A percentile compares a stretch with the other conserved stretches of the same genome.
These are phyloP conservation scores for Ochotona curzoniae DNA, from an alignment of 2,113 vertebrate species.

Conservation along the genomic window DNA sequence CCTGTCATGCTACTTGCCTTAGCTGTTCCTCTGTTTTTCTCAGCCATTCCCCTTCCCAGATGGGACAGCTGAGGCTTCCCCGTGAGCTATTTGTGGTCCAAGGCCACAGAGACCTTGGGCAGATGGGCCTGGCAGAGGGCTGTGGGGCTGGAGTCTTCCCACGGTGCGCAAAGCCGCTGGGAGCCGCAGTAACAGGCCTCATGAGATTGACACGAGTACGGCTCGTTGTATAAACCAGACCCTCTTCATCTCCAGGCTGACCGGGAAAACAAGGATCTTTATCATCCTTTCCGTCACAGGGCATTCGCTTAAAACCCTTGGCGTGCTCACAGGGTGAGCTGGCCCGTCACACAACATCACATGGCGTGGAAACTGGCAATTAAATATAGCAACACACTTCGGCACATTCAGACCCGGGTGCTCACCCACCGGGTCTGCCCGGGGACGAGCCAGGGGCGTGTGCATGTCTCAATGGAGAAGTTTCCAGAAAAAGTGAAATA, in stretches of 20 bases:
- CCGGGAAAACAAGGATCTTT: conserved; percentile 82
- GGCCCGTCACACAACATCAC: conserved; percentile 83
- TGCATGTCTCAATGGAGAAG: conserved; percentile 65
- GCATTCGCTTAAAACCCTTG: conserved; percentile 86
- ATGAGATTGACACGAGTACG: conserved; percentile 65
- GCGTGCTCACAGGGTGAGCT: conserved; percentile 84
- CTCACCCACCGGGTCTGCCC: conserved; percentile 59
- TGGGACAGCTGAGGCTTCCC: conserved; percentile 27
- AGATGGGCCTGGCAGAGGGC: background rate
- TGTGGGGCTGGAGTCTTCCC: conserved; percentile 3
- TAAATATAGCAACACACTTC: conserved; percentile 85
- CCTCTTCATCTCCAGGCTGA: conserved; percentile 69
- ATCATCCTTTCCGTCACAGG: conserved; percentile 86
- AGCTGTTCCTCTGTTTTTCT: background rate
- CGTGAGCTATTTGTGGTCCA: conserved; percentile 35
- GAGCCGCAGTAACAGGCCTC: conserved; percentile 75
- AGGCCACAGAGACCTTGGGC: conserved; percentile 66
- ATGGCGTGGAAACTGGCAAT: conserved; percentile 84
- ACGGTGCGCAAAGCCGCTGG: conserved; percentile 1
- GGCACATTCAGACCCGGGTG: conserved; percentile 65
- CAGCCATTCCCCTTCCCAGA: background rate
- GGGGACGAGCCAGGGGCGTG: conserved; percentile 52
- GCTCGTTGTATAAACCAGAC: conserved; percentile 54
- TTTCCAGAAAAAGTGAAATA: conserved; percentile 63
- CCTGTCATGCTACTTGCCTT: background rate